A percentile compares a stretch with the other conserved stretches of the same genome.
Evolutionary conservation across 2,888 invertebrate genomes (phyloP).

Genomic region (Formica aserva): DNA sequence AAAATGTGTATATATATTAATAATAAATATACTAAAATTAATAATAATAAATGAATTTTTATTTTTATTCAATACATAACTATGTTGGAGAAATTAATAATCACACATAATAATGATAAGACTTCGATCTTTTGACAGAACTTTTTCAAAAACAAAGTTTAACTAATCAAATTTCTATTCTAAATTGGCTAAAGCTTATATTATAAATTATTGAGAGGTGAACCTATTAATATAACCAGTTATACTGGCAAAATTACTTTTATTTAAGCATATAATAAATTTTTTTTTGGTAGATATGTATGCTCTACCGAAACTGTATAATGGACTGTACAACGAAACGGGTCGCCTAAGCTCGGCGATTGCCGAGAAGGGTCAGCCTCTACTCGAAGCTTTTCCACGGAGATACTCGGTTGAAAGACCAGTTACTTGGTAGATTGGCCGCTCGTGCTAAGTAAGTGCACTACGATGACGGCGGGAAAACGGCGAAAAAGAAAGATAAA

Average conservation of each 20-base stretch:
- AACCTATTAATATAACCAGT: background rate
- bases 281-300: background rate
- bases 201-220: background rate
- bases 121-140: background rate
- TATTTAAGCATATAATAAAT: conserved; percentile 13
- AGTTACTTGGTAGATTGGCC: conserved; percentile 62
- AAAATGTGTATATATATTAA: background rate
- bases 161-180: background rate
- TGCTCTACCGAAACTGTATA: conserved; percentile 13
- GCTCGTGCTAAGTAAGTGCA: conserved; percentile 61
- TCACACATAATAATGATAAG: background rate
- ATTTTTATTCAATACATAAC: background rate
- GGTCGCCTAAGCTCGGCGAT: conserved; percentile 52
- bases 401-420: conserved; percentile 51
- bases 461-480: conserved; percentile 40
- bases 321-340: conserved; percentile 17
- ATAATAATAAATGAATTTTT: background rate
- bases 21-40: background rate
- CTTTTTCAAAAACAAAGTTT: background rate
- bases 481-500: conserved; percentile 53
- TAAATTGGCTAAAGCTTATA: background rate
- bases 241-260: background rate
- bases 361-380: conserved; percentile 44
- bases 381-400: conserved; percentile 41
- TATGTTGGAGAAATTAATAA: background rate